Evolutionary conservation across 1,140 invertebrate genomes (phyloP), one percentile per base, ranked within the genome.

Genomic region (Drosophila teissieri): DNA sequence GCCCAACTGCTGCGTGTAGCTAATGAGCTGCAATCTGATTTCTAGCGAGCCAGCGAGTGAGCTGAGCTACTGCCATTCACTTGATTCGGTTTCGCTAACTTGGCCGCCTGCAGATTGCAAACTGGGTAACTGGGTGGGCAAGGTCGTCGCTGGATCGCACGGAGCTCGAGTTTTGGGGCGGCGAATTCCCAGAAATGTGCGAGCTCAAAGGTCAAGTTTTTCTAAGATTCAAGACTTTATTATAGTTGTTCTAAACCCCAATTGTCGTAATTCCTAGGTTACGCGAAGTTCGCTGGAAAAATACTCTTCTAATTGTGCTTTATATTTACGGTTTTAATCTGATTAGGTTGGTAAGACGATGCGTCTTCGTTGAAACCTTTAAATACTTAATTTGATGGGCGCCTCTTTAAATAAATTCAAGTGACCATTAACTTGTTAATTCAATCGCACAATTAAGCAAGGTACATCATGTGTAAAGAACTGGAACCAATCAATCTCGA

Each of bases 1-100:
- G 62, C 31, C 68, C 55, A 61, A 61, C 69, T 73, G 73, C 69
- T 86, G 82, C 75, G 83, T 88, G 82, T 53, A 17, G 83, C 19
- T 88, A 88, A 86, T 86, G 64, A 73, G 77, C 48, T 61, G 8
- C 34, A 46, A 11, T 49, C 27, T 40, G 60, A 51, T 34, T 67
- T 64, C 60, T 27, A 63, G 57, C 6, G 2, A 49, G n/a, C 48
- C n/a, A 49, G 49, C n/a, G n/a, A n/a, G n/a, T n/a, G n/a, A n/a
- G n/a, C n/a, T 19, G 12, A 12, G n/a, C 27, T 51, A 24, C 27
- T 42, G 61, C 64, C 67, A 15, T 70, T 70, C 64, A 57, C 52
- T 36, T n/a, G 22, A 31, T 40, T 44, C 36, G 52, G 52, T 70
- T 70, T 39, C 14, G 64, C 36, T 15, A 24, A 37, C 60, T 55